phyloP scores from a whole-genome alignment of 2,113 vertebrate species.

The Hippocampus mohnikei region DNA sequence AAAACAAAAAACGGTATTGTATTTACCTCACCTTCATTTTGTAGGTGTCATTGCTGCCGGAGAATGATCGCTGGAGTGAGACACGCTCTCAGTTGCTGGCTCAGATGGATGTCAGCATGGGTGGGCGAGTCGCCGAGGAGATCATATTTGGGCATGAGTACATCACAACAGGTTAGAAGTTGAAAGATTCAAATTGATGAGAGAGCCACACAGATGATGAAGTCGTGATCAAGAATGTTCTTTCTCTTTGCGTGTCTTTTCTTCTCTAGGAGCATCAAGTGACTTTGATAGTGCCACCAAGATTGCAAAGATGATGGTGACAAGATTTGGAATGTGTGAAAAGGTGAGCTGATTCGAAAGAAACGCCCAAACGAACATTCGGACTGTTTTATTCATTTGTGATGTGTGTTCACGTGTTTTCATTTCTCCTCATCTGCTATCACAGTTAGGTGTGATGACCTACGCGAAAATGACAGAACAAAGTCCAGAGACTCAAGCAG shows the following conservation, averaged over 20 bases:
- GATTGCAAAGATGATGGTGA: conserved; percentile 95
- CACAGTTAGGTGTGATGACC: conserved; percentile 95
- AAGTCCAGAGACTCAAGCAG: conserved; percentile 94
- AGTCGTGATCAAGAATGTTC: neutral
- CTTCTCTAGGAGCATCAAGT: conserved; percentile 85
- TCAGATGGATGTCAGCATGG: conserved; percentile 98
- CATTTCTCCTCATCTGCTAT: neutral
- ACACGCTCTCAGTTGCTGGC: conserved; percentile 94
- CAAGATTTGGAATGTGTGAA: conserved; percentile 95
- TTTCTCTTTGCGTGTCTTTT: neutral
- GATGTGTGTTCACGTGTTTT: neutral
- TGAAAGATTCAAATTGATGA: neutral
- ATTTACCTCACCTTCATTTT: neutral
- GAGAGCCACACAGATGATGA: neutral
- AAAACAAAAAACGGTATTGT: neutral
- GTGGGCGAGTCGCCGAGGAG: conserved; percentile 93
- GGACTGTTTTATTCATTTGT: neutral
- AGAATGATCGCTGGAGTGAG: conserved; percentile 96
- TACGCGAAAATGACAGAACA: conserved; percentile 82
- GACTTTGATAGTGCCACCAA: conserved; percentile 95
- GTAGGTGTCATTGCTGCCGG: conserved; percentile 92
- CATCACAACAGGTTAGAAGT: conserved; percentile 85
- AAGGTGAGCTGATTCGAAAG: conserved; percentile 72
- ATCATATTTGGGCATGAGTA: conserved; percentile 91
- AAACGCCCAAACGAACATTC: neutral